Base-by-base conservation (phyloP, 2,888 invertebrate species). In the Microdon myrmicae region DNA sequence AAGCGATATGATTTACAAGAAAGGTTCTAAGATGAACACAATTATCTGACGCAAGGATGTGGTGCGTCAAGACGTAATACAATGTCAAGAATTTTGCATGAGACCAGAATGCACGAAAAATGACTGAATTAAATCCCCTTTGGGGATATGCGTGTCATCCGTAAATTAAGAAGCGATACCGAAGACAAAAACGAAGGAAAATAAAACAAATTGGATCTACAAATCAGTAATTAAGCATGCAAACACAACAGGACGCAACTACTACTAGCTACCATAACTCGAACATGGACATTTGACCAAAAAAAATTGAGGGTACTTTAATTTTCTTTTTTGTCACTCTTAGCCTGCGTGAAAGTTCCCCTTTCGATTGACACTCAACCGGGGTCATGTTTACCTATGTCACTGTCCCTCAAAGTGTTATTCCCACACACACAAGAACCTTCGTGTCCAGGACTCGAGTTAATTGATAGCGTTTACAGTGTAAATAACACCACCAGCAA, bases 381-480 rank as follows among this genome's bases (percentile, higher is more conserved):
- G 51, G 38, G 45, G 58, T 58, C 64, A 51, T 64, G 41, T 64
- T 64, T 64, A 64, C 64, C 58, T 51, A 64, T 58, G 64, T 64
- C 64, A 53, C 58, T 58, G 41, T 47, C 28, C 12, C 29, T 64
- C 37, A 53, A 47, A 64, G 64, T 51, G 58, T 53, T 64, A 58
- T 64, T 64, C 58, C 51, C 58, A 47, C 47, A 58, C 64, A 58
- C 32, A 13, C 8, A 22, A n/a, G 31, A 14, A 1, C 20, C 38
- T 38, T 58, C 47, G 58, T 58, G 58, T 37, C 39, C 12, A 25
- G 32, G 37, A 64, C 37, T 51, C 32, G 64, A 47, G 47, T 51
- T 64, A 64, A 64, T 64, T 64, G 58, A 58, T 64, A 64, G 64
- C 64, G 37, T 58, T 64, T 64, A 64, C 58, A 43, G 31, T 45